phyloP scores from a whole-genome alignment of 2,888 invertebrate species.

The Drepana falcataria region DNA sequence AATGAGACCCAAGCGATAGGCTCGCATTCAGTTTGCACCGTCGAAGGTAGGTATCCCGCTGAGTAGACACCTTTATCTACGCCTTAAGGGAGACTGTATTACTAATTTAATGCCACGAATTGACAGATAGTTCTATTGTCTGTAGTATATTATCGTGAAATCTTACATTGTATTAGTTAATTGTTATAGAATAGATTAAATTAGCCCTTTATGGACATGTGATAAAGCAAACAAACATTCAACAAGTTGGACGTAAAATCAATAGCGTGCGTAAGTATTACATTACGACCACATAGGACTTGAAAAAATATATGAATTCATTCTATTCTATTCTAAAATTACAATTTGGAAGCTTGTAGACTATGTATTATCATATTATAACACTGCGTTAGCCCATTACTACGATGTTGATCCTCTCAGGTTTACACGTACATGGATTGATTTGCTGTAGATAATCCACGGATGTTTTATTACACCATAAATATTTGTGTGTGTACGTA shows the following conservation, averaged over 20 bases:
- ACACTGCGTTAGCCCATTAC: not conserved
- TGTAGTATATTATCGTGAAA: not conserved
- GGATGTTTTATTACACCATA: not conserved
- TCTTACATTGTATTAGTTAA: not conserved
- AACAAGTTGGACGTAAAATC: slow-evolving; percentile 52
- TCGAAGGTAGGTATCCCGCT: slow-evolving; percentile 1
- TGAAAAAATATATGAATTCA: not conserved
- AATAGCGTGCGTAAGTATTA: slow-evolving; percentile 4
- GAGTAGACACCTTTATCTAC: slow-evolving; percentile 6
- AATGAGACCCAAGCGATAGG: slow-evolving; percentile 10
- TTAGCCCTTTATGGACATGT: slow-evolving; percentile 8
- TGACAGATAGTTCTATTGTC: no score
- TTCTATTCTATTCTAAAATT: not conserved
- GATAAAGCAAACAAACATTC: slow-evolving; percentile 49
- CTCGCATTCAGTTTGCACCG: no score
- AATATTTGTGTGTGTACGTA: slow-evolving; percentile 7
- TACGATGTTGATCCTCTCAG: not conserved
- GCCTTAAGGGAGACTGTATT: slow-evolving; percentile 7
- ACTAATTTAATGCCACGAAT: not conserved
- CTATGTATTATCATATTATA: not conserved
- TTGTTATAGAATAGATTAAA: not conserved
- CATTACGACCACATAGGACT: not conserved
- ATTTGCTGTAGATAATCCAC: not conserved
- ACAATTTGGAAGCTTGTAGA: not conserved
- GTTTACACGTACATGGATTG: not conserved